Percentiles rank a stretch among this genome's conserved stretches.
Evolutionary conservation across 2,797 vertebrate genomes (phyloP).

Genomic region (Neosilurus mollespiculum): DNA sequence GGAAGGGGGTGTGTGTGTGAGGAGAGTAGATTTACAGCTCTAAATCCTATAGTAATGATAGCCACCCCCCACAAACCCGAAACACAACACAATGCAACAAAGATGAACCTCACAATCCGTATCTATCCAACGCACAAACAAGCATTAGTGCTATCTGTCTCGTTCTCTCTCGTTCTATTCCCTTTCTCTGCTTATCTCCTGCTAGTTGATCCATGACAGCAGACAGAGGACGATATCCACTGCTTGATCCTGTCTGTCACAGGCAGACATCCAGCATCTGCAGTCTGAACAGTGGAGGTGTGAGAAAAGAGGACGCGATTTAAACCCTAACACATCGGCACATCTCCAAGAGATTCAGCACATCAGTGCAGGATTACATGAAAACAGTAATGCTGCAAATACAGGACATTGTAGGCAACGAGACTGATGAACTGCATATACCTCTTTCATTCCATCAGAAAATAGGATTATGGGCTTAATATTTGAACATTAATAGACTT

Average conservation of each 20-base stretch:
- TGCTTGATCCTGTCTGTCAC: conserved; percentile 47
- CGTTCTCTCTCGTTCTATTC: conserved; percentile 41
- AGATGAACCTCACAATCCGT: conserved; percentile 43
- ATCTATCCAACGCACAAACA: conserved; percentile 44
- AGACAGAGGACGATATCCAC: conserved; percentile 35
- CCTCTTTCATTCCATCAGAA: conserved; percentile 2
- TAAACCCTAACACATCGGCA: conserved; percentile 9
- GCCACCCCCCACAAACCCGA: conserved; percentile 7
- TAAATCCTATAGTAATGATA: conserved; percentile 43
- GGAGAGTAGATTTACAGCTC: conserved; percentile 26
- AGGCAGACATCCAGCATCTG: conserved; percentile 25
- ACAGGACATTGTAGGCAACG: neutral
- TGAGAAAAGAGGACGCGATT: conserved; percentile 7
- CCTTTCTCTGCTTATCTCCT: conserved; percentile 44
- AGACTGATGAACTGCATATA: neutral
- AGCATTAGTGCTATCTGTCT: neutral
- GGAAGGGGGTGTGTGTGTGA: neutral
- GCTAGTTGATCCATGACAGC: conserved; percentile 54
- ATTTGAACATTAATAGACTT: conserved; percentile 39
- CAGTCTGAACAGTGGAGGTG: conserved; percentile 28
- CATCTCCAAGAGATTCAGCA: neutral
- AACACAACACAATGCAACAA: conserved; percentile 51
- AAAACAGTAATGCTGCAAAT: neutral
- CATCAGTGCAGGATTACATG: neutral
- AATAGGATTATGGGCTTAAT: conserved; percentile 35